Evolutionary conservation across 2,113 vertebrate genomes (phyloP).

Genomic region (Peromyscus leucopus): DNA sequence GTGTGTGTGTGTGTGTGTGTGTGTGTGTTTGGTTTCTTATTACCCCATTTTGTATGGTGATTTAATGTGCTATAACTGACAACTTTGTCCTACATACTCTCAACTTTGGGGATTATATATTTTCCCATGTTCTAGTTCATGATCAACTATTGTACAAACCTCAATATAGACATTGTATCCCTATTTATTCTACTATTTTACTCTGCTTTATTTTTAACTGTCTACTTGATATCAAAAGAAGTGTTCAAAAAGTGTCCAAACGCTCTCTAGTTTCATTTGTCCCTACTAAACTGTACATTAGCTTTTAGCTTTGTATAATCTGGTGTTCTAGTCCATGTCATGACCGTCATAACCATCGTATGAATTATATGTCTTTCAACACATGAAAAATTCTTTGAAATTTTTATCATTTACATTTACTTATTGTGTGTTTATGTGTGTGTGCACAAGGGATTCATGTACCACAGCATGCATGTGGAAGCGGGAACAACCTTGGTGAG

Average conservation of each 20-base stretch:
- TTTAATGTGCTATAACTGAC: background rate
- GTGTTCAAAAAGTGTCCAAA: background rate
- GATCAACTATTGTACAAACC: background rate
- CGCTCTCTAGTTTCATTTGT: background rate
- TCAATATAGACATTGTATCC: background rate
- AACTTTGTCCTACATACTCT: background rate
- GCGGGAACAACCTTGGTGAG: background rate
- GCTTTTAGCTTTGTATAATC: background rate
- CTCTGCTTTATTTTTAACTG: background rate
- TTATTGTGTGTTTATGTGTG: background rate
- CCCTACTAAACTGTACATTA: background rate
- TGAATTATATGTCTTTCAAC: background rate
- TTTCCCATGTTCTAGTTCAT: background rate
- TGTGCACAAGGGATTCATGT: background rate
- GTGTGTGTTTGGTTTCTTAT: background rate
- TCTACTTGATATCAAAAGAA: background rate
- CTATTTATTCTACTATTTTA: background rate
- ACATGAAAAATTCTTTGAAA: background rate
- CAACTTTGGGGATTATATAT: background rate
- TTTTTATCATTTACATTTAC: background rate
- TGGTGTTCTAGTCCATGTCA: background rate
- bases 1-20: background rate
- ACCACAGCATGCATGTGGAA: background rate
- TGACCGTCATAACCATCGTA: background rate
- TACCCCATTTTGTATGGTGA: background rate